Evolutionary conservation across 2,113 vertebrate genomes (phyloP).

Genomic region (Oryzias melastigma): DNA sequence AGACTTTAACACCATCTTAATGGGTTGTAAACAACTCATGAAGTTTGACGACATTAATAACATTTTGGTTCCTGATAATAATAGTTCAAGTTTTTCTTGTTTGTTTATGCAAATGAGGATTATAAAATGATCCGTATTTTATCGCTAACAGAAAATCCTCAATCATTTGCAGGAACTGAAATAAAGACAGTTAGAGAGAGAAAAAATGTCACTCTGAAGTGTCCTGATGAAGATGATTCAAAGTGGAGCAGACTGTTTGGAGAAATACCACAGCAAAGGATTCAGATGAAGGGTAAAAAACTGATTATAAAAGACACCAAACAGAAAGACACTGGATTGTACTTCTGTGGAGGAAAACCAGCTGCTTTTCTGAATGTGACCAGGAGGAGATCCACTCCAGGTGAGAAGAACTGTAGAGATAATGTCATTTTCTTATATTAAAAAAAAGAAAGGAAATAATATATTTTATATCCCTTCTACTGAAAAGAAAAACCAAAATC

Average conservation of each 20-base stretch:
- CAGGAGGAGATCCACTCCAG: not conserved
- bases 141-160: no score
- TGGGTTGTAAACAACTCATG: no score
- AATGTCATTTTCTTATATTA: not conserved
- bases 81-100: no score
- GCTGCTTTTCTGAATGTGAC: slow-evolving; percentile 11
- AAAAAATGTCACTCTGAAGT: not conserved
- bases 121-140: no score
- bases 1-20: no score
- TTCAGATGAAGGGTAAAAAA: accelerated
- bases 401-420: not conserved
- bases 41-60: no score
- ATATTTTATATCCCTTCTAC: no score
- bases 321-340: slow-evolving; percentile 12
- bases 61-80: no score
- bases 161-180: not conserved
- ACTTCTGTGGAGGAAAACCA: slow-evolving; percentile 9
- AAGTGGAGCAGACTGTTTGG: not conserved
- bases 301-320: not conserved
- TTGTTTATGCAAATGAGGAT: no score
- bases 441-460: no score
- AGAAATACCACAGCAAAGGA: not conserved
- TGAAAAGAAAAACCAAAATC: no score
- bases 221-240: not conserved
- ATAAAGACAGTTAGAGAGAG: not conserved